These are phyloP conservation scores for Fulica atra DNA, from an alignment of 2,113 vertebrate species.

Conservation along the genomic window DNA sequence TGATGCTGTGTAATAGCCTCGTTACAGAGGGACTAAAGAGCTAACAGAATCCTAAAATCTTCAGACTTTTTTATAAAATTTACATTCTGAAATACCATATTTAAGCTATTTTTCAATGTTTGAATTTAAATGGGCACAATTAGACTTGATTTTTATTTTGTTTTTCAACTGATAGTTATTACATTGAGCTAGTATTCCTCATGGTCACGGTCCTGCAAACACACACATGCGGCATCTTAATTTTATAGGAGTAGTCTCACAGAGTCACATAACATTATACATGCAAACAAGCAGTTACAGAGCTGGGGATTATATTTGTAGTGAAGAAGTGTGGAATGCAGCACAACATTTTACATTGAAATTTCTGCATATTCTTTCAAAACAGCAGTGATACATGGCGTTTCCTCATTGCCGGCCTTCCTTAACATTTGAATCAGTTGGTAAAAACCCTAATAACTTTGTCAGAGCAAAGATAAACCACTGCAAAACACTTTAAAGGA, in stretches of 20 bases:
- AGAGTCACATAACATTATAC: not conserved
- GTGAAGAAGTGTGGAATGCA: not conserved
- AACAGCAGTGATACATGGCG: not conserved
- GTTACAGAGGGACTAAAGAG: slow-evolving; percentile 46
- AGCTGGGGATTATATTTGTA: not conserved
- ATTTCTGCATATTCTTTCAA: not conserved
- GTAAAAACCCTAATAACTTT: not conserved
- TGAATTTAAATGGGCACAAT: slow-evolving; percentile 51
- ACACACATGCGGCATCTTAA: slow-evolving; percentile 22
- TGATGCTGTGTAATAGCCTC: slow-evolving; percentile 34
- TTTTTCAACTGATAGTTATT: slow-evolving; percentile 59
- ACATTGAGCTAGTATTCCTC: slow-evolving; percentile 7
- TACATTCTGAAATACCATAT: slow-evolving; percentile 52
- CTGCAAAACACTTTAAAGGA: not conserved
- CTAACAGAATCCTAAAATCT: slow-evolving; percentile 34
- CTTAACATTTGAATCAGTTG: not conserved
- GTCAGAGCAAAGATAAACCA: not conserved
- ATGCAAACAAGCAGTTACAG: slow-evolving; percentile 7
- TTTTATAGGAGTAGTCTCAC: not conserved
- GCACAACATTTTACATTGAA: not conserved
- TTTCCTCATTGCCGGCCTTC: not conserved
- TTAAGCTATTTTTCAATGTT: slow-evolving; percentile 58
- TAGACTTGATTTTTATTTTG: slow-evolving; percentile 59
- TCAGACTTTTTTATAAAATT: slow-evolving; percentile 3
- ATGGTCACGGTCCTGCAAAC: not conserved